phyloP scores from a whole-genome alignment of 64 coral and sea anemone genomes.

The Montipora capricornis region DNA sequence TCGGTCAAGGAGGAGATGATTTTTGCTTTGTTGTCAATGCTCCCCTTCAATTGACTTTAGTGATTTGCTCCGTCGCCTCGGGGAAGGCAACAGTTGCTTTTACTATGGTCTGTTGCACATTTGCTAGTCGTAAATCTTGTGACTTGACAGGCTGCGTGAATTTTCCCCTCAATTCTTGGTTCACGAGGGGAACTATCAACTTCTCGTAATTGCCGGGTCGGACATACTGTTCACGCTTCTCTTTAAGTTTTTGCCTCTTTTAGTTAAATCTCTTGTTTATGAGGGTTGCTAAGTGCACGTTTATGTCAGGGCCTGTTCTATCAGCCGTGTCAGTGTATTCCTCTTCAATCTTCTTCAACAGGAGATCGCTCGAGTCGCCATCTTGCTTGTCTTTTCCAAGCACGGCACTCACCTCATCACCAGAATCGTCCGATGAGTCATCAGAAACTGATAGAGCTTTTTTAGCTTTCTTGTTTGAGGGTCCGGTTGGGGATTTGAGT shows the following conservation, averaged over 20 bases:
- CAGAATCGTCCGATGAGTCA: not conserved
- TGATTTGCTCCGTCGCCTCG: not conserved
- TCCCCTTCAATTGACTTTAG: not conserved
- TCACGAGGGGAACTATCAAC: slow-evolving; percentile 45
- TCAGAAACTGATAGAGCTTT: not conserved
- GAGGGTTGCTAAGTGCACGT: slow-evolving; percentile 38
- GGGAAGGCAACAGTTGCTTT: slow-evolving; percentile 34
- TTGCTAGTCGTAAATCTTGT: slow-evolving; percentile 51
- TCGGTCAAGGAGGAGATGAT: slow-evolving; percentile 3
- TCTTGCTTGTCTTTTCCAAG: not conserved
- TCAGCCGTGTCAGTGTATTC: slow-evolving; percentile 6
- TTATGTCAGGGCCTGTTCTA: slow-evolving; percentile 9
- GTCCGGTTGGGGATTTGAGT: slow-evolving; percentile 2
- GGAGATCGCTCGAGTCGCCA: slow-evolving; percentile 30
- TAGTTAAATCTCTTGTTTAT: slow-evolving; percentile 64
- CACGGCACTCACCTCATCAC: not conserved
- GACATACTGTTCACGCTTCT: slow-evolving; percentile 50
- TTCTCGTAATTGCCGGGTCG: slow-evolving; percentile 59
- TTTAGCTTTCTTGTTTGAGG: not conserved
- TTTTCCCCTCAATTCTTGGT: slow-evolving; percentile 70
- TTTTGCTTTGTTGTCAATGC: slow-evolving; percentile 1
- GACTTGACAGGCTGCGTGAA: slow-evolving; percentile 38
- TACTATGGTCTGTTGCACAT: slow-evolving; percentile 53
- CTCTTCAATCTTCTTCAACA: slow-evolving; percentile 39
- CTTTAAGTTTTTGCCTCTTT: slow-evolving; percentile 53